Percentiles rank a stretch among this genome's conserved stretches.
Evolutionary conservation across 1,140 invertebrate genomes (phyloP).

Genomic region (Batillaria attramentaria): DNA sequence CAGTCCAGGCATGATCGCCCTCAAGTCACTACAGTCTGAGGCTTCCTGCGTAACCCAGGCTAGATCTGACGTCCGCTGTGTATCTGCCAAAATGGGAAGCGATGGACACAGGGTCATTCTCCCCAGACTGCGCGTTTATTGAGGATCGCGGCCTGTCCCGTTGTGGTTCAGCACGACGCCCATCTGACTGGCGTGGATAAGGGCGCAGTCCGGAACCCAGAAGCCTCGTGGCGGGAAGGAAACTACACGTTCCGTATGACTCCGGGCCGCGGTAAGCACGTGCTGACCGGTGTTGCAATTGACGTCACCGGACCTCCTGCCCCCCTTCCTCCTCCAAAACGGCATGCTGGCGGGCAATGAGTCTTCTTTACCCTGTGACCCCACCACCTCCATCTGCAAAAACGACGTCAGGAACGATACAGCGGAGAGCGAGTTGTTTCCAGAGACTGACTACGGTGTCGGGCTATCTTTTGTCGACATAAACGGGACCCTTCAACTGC

Average conservation of each 20-base stretch:
- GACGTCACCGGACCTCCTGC: not conserved
- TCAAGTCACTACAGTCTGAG: not conserved
- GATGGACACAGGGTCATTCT: not conserved
- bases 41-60: not conserved
- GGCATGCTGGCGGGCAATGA: conserved; percentile 8
- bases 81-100: not conserved
- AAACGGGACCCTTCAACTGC: not conserved
- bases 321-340: not conserved
- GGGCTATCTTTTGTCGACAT: not conserved
- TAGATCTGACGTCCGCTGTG: not conserved
- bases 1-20: not conserved
- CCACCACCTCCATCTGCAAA: not conserved
- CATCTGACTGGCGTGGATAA: conserved; percentile 1
- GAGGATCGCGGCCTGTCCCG: not conserved
- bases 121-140: not conserved
- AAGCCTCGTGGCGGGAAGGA: conserved; percentile 4
- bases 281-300: not conserved
- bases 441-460: not conserved
- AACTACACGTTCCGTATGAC: conserved; percentile 5
- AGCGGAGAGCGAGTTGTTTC: not conserved
- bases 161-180: not conserved
- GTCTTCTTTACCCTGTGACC: not conserved
- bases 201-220: not conserved
- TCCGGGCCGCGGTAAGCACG: not conserved
- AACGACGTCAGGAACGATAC: conserved; percentile 7